These are phyloP conservation scores for Gonocerus acuteangulatus DNA, from an alignment of 2,888 invertebrate species.

Conservation along the genomic window DNA sequence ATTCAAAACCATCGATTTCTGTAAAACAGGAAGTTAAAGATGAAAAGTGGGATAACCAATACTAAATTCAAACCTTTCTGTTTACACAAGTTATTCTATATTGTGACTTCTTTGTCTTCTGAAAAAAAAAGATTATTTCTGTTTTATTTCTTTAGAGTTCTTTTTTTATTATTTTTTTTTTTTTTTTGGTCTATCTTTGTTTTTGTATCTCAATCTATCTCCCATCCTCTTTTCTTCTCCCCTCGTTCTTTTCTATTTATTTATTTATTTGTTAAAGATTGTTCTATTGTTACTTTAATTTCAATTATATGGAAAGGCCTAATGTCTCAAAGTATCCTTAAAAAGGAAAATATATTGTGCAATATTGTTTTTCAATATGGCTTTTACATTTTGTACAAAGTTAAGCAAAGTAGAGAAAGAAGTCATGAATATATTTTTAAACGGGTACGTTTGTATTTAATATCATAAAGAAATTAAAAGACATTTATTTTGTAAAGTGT, in stretches of 20 bases:
- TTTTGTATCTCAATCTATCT: too few relatives aligned
- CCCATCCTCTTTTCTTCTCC: too few relatives aligned
- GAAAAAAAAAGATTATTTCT: background rate
- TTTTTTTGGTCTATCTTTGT: too few relatives aligned
- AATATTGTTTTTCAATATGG: constrained; percentile 2
- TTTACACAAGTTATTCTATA: constrained; percentile 6
- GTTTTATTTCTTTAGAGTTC: background rate
- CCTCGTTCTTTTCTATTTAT: background rate
- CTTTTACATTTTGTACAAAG: constrained; percentile 3
- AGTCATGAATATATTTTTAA: constrained; percentile 32
- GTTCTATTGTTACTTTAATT: background rate
- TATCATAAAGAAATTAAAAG: constrained; percentile 30
- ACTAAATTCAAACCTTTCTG: constrained; percentile 28
- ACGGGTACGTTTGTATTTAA: constrained; percentile 34
- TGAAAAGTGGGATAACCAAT: constrained; percentile 38
- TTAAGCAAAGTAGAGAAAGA: constrained; percentile 26
- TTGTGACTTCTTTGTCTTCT: constrained; percentile 18
- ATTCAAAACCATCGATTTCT: constrained; percentile 31
- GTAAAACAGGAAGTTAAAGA: constrained; percentile 37
- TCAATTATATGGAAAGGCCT: constrained; percentile 6
- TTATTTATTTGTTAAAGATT: background rate
- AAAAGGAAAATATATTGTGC: constrained; percentile 1
- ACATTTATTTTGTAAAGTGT: constrained; percentile 27
- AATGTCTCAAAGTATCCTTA: constrained; percentile 5
- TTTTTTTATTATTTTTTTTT: too few relatives aligned